These are phyloP conservation scores for Sebastes jordani DNA, from an alignment of 2,797 vertebrate genomes.

Conservation along the genomic window DNA sequence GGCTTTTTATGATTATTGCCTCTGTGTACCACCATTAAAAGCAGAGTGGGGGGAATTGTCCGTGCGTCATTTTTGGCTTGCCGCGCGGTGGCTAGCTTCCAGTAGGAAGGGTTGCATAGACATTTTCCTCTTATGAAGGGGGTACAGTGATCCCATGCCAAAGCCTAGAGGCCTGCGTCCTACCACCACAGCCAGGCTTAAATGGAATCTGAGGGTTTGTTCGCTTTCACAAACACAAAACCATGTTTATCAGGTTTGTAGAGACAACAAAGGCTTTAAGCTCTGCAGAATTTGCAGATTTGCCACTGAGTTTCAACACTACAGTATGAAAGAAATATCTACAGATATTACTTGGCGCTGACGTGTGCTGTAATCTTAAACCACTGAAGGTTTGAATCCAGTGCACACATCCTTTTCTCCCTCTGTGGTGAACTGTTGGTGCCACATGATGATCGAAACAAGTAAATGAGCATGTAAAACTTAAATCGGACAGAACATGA, in stretches of 20 bases:
- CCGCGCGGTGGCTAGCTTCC: constrained; percentile 56
- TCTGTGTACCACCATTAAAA: constrained; percentile 80
- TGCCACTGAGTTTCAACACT: neutral
- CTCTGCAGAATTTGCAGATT: constrained; percentile 1
- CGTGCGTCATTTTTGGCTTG: constrained; percentile 63
- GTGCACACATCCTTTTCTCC: constrained; percentile 12
- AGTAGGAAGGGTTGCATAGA: constrained; percentile 57
- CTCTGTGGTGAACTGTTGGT: neutral
- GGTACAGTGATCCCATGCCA: constrained; percentile 50
- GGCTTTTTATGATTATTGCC: constrained; percentile 85
- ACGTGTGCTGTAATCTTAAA: constrained; percentile 26
- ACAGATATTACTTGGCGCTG: neutral
- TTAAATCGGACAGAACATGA: neutral
- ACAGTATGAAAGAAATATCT: neutral
- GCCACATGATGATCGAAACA: constrained; percentile 2
- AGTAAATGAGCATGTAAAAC: constrained; percentile 4
- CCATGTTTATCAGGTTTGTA: constrained; percentile 40
- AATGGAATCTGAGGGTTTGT: constrained; percentile 53
- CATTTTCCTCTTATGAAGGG: constrained; percentile 59
- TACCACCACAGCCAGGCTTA: constrained; percentile 32
- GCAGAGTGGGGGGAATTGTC: constrained; percentile 70
- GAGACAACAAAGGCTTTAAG: constrained; percentile 28
- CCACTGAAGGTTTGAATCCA: constrained; percentile 33
- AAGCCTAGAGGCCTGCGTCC: constrained; percentile 54
- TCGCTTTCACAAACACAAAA: constrained; percentile 41